Percentiles rank a stretch among this genome's conserved stretches.
phyloP scores from a whole-genome alignment of 2,113 vertebrate genomes.

The Raja brachyura region DNA sequence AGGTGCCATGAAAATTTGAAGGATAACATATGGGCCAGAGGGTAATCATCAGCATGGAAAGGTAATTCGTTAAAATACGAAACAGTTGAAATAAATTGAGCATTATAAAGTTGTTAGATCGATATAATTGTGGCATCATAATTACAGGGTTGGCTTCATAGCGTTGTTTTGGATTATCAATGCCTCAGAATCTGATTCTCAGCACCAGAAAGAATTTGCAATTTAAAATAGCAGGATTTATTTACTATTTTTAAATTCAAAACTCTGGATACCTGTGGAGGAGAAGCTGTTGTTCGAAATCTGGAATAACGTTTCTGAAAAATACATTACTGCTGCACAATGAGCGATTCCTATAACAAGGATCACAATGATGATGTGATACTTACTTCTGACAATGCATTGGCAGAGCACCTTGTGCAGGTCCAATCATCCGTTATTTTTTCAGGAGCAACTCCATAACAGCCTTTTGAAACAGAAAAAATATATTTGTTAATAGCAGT shows the following conservation, averaged over 20 bases:
- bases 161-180: neutral
- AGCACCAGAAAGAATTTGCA: neutral
- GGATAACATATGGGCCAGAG: too few relatives aligned
- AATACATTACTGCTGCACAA: too few relatives aligned
- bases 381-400: slow-evolving; percentile 80
- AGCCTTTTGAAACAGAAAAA: slow-evolving; percentile 60
- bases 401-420: slow-evolving; percentile 82
- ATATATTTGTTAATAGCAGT: neutral
- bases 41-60: too few relatives aligned
- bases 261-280: too few relatives aligned
- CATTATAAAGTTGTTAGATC: too few relatives aligned
- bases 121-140: neutral
- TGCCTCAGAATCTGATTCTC: neutral
- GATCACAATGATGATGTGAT: neutral
- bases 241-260: too few relatives aligned
- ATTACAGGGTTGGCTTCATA: neutral
- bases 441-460: slow-evolving; percentile 78
- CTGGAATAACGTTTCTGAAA: neutral
- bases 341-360: too few relatives aligned
- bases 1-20: too few relatives aligned
- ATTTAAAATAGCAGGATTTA: neutral
- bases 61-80: too few relatives aligned
- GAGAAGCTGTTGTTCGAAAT: too few relatives aligned
- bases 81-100: too few relatives aligned
- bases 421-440: slow-evolving; percentile 74